Base-by-base conservation (phyloP, 30 jellyfish, hydroid and myxozoan species). In the Aurelia sp. region DNA sequence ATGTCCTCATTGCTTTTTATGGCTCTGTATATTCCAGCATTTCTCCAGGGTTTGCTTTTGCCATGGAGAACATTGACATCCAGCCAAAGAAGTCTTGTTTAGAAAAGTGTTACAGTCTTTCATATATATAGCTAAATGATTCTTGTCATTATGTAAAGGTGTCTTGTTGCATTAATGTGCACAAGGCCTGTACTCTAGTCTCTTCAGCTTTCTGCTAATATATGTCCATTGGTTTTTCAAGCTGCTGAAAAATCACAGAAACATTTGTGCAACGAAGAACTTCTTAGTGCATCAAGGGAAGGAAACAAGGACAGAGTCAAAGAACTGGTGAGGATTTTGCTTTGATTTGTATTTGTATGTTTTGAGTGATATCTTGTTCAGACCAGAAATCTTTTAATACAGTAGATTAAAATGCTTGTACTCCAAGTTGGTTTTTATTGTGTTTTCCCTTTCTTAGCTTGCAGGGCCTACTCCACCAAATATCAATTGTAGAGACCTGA, bases 241-340 rank as follows among this genome's bases (percentile, higher is more conserved):
- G 99, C 99, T 60, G 99, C 99, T 33, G 99, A 94, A 57, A 89
- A 78, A 73, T 94, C 99, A 4, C 97, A 94, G 81, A 97, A 94
- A 74, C 94, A 88, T 1, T 81, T 74, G 17, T 52, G 93, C 65
- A 94, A 94, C 65, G 99, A 88, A 83, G 88, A 81, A 55, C 80
- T 94, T 22, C 83, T 94, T 24, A 88, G 76, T 63, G 99, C 97
- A 20, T 71, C 99, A 8, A 89, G 97, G 16, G 99, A 94, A n/a
- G 99, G 99, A 18, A 91, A 94, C 61, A 65, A 52, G 63, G 63
- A 66, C 22, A 85, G 89, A 18, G 91, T 85, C 17, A 94, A 94
- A 48, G 70, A 79, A 22, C 67, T 94, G 91, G 99, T 94, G 59
- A 60, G 99, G 8, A 35, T 2, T 11, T 10, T 33, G 6, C n/a